Conservation (phyloP, 2,797 vertebrate species). For the Sebastiscus tertius region DNA sequence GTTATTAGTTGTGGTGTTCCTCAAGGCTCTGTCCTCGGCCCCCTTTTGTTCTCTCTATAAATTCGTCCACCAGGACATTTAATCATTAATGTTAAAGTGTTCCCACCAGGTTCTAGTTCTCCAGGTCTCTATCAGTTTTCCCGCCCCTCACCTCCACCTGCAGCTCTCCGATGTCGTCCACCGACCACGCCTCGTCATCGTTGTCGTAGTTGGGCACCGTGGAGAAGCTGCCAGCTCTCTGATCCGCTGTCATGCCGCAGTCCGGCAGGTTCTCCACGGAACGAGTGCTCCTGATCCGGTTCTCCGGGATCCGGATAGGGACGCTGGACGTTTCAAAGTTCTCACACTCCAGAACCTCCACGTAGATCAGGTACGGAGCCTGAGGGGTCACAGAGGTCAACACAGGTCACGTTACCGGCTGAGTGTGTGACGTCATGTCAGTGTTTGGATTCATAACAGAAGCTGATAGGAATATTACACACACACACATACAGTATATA, state of each 20-base stretch:
- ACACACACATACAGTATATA: too few species aligned
- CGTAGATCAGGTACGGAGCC: slow-evolving; percentile 97
- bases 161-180: slow-evolving; percentile 95
- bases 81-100: not conserved
- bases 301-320: slow-evolving; percentile 93
- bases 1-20: not conserved
- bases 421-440: not conserved
- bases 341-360: slow-evolving; percentile 96
- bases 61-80: not conserved
- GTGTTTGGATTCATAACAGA: too few species aligned
- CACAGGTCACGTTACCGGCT: not conserved
- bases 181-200: slow-evolving; percentile 96
- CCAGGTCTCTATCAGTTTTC: too few species aligned
- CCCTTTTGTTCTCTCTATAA: not conserved
- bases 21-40: not conserved
- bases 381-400: slow-evolving; percentile 52
- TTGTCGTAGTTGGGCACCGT: slow-evolving; percentile 95
- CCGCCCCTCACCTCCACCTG: slow-evolving; percentile 90
- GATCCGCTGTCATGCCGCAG: slow-evolving; percentile 89
- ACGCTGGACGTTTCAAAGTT: slow-evolving; percentile 93
- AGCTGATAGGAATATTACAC: too few species aligned
- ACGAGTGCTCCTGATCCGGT: slow-evolving; percentile 92
- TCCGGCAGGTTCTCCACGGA: slow-evolving; percentile 96
- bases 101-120: too few species aligned
- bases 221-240: slow-evolving; percentile 90